Percentiles rank a stretch among this genome's conserved stretches.
Evolutionary conservation across 2,888 invertebrate genomes (phyloP).

Genomic region (Allophyes oxyacanthae): DNA sequence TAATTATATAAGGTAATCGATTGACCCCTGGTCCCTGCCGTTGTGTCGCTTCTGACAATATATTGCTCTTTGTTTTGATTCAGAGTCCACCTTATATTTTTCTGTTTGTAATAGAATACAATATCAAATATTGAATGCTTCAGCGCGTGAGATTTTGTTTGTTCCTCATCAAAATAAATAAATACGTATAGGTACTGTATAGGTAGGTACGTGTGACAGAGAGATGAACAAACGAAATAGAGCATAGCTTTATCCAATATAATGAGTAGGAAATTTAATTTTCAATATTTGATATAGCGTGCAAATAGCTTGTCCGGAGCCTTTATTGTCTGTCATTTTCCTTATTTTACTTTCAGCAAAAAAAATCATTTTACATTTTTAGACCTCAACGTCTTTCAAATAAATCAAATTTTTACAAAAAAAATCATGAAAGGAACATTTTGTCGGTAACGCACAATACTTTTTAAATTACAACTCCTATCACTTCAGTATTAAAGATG

Average conservation of each 20-base stretch:
- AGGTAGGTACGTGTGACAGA: background rate
- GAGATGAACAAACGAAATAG: background rate
- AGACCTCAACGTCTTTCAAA: no score
- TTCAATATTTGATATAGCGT: background rate
- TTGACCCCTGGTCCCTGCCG: conserved; percentile 60
- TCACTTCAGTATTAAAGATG: no score
- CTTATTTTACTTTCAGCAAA: conserved; percentile 1
- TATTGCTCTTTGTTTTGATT: conserved; percentile 66
- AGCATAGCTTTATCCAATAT: no score
- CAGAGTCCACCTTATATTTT: conserved; percentile 51
- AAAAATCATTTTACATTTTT: no score
- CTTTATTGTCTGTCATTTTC: background rate
- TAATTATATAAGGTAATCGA: conserved; percentile 65
- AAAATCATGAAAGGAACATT: no score
- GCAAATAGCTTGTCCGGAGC: background rate
- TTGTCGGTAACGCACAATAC: no score
- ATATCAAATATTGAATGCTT: conserved; percentile 13
- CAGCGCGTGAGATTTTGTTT: conserved; percentile 27
- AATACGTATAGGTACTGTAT: no score
- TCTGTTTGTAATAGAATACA: conserved; percentile 30
- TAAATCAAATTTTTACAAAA: no score
- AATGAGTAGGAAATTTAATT: background rate
- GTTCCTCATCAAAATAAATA: conserved; percentile 16
- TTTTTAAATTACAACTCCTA: no score
- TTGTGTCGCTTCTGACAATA: conserved; percentile 62